phyloP scores from a whole-genome alignment of 2,888 invertebrate species.

The Neoitamus cyanurus region DNA sequence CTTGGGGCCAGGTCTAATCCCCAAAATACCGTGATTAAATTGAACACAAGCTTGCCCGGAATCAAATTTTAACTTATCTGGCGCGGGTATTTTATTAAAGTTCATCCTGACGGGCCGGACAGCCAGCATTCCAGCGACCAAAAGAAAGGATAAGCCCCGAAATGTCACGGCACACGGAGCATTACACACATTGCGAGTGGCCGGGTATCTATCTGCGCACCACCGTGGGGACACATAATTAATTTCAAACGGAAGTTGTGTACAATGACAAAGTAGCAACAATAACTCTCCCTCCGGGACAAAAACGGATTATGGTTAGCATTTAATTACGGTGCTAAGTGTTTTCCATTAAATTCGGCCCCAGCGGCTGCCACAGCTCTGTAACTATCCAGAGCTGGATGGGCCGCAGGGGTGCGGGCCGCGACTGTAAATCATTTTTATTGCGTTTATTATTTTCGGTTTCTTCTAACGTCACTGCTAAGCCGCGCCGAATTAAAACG shows the following conservation, averaged over 20 bases:
- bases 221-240: slow-evolving; percentile 45
- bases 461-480: background rate
- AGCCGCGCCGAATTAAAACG: background rate
- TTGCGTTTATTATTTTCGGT: slow-evolving; percentile 40
- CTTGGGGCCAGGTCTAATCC: background rate
- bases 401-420: background rate
- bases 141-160: slow-evolving; percentile 32
- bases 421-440: slow-evolving; percentile 40
- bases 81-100: slow-evolving; percentile 36
- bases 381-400: background rate
- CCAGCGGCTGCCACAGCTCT: slow-evolving; percentile 11
- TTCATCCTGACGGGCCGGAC: background rate
- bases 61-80: slow-evolving; percentile 36
- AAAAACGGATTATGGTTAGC: slow-evolving; percentile 46
- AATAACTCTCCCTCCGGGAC: slow-evolving; percentile 41
- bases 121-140: background rate
- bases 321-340: slow-evolving; percentile 48
- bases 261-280: slow-evolving; percentile 45
- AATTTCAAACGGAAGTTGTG: slow-evolving; percentile 41
- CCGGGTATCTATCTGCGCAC: background rate
- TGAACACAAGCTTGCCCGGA: slow-evolving; percentile 23
- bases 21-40: slow-evolving; percentile 35
- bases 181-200: slow-evolving; percentile 24
- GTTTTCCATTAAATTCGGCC: slow-evolving; percentile 47
- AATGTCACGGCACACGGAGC: slow-evolving; percentile 20